phyloP scores from a whole-genome alignment of 2,888 invertebrate genomes.

The Trissoscelio sp. region DNA sequence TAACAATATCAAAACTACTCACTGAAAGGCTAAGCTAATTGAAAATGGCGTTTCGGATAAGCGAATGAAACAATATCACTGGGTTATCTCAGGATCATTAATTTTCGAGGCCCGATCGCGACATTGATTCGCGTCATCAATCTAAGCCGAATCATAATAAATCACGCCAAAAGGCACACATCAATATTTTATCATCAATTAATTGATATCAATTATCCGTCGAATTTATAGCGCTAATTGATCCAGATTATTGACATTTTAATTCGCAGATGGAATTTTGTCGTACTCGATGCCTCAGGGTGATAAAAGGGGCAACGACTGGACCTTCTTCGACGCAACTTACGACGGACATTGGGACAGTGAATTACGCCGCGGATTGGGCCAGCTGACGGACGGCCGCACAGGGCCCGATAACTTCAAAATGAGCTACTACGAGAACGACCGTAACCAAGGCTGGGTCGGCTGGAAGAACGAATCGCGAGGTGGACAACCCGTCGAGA shows the following conservation, averaged over 20 bases:
- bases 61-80: background rate
- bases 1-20: too few relatives aligned
- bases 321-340: conserved; percentile 92
- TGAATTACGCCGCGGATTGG: conserved; percentile 91
- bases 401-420: conserved; percentile 91
- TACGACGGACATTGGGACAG: conserved; percentile 94
- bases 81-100: conserved; percentile 13
- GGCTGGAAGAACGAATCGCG: conserved; percentile 94
- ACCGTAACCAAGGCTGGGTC: conserved; percentile 92
- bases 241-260: conserved; percentile 42
- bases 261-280: conserved; percentile 88
- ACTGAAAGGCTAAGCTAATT: background rate
- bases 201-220: conserved; percentile 52
- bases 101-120: conserved; percentile 21
- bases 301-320: conserved; percentile 89
- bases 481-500: conserved; percentile 86
- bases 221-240: conserved; percentile 55
- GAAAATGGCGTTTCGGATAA: background rate
- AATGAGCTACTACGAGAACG: conserved; percentile 86
- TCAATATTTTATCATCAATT: conserved; percentile 49
- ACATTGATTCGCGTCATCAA: conserved; percentile 44
- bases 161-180: conserved; percentile 10
- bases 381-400: conserved; percentile 93
- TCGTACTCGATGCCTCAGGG: conserved; percentile 96
- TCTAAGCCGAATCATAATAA: conserved; percentile 37